Conservation (phyloP, 2,888 invertebrate genomes). For the Neocrepidodera transversa region DNA sequence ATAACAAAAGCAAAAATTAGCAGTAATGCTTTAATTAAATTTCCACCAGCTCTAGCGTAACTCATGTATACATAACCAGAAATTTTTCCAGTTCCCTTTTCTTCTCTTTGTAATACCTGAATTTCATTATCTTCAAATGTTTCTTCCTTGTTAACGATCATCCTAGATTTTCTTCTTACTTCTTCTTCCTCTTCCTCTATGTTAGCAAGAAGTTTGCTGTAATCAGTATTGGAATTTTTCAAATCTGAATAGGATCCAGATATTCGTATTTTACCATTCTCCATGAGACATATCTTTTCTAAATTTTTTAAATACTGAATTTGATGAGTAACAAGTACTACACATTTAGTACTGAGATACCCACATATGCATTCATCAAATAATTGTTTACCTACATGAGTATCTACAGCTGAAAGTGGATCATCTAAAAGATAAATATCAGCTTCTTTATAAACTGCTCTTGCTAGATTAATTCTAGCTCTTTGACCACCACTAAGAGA, state of each 20-base stretch:
- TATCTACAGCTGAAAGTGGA: slow-evolving; percentile 88
- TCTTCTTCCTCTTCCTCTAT: slow-evolving; percentile 31
- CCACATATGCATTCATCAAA: slow-evolving; percentile 79
- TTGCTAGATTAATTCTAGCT: slow-evolving; percentile 84
- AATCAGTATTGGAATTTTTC: slow-evolving; percentile 33
- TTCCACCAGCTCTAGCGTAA: slow-evolving; percentile 78
- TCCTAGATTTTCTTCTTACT: slow-evolving; percentile 22
- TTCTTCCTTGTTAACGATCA: slow-evolving; percentile 21
- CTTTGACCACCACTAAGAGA: slow-evolving; percentile 81
- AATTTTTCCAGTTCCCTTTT: slow-evolving; percentile 66
- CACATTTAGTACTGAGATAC: slow-evolving; percentile 70
- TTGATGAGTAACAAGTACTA: slow-evolving; percentile 78
- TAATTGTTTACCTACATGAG: slow-evolving; percentile 84
- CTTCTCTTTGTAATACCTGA: slow-evolving; percentile 63
- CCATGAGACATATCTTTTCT: slow-evolving; percentile 64
- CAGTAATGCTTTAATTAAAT: slow-evolving; percentile 55
- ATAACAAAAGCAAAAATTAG: slow-evolving; percentile 62
- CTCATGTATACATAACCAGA: slow-evolving; percentile 66
- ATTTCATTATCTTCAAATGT: slow-evolving; percentile 53
- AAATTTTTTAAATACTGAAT: slow-evolving; percentile 69
- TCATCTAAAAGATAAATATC: slow-evolving; percentile 88
- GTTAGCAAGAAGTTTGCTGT: slow-evolving; percentile 30
- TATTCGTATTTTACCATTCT: slow-evolving; percentile 63
- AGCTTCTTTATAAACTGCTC: slow-evolving; percentile 82
- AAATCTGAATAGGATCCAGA: slow-evolving; percentile 37